phyloP scores from a whole-genome alignment of 1,140 invertebrate genomes.

The Drosophila lini region DNA sequence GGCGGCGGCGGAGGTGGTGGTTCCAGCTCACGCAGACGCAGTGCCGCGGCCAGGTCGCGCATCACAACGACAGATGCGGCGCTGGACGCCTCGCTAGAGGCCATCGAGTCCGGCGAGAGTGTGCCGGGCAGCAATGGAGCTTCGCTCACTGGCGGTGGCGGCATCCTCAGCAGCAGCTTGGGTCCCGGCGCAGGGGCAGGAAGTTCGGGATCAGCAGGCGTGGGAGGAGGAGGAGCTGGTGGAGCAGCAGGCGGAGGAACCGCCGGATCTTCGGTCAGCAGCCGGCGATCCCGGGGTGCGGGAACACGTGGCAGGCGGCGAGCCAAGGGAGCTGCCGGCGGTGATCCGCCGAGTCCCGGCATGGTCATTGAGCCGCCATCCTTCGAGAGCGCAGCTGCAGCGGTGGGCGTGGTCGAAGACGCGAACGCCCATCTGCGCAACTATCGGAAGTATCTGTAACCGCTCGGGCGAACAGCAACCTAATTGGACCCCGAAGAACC shows the following conservation, averaged over 20 bases:
- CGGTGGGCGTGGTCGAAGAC: constrained; percentile 73
- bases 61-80: constrained; percentile 65
- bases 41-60: constrained; percentile 59
- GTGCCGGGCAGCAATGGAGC: constrained; percentile 47
- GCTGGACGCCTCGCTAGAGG: constrained; percentile 73
- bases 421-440: constrained; percentile 78
- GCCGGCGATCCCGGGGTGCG: constrained; percentile 61
- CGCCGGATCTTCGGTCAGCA: constrained; percentile 7
- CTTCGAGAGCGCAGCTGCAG: constrained; percentile 81
- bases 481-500: constrained; percentile 4
- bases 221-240: constrained; percentile 4
- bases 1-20: constrained; percentile 22
- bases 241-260: constrained; percentile 10
- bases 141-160: constrained; percentile 1
- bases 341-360: constrained; percentile 72
- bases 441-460: constrained; percentile 84
- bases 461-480: constrained; percentile 17
- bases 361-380: constrained; percentile 78
- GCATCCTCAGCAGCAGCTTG: constrained; percentile 29
- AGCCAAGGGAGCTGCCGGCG: constrained; percentile 39
- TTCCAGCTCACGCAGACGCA: constrained; percentile 56
- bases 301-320: constrained; percentile 76
- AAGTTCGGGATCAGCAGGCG: background rate
- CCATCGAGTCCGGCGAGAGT: constrained; percentile 65
- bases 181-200: constrained; percentile 13